Evolutionary conservation across 2,113 vertebrate species (phyloP).

Genomic region (Microtus oregoni): DNA sequence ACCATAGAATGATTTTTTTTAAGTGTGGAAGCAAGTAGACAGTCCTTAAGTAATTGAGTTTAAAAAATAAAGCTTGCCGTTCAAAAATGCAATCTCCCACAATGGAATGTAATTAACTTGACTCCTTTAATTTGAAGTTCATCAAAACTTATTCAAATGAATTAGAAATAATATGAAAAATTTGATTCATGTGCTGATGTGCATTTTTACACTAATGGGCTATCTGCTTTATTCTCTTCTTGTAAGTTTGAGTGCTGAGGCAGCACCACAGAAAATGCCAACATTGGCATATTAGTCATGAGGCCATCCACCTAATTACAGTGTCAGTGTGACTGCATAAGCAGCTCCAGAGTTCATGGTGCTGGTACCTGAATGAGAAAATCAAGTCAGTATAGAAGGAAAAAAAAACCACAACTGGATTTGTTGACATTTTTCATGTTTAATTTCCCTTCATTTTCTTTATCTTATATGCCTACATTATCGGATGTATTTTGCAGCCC

Average conservation of each 20-base stretch:
- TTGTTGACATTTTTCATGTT: neutral
- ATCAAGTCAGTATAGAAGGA: neutral
- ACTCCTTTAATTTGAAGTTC: constrained; percentile 38
- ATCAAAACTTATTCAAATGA: constrained; percentile 60
- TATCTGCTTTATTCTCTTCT: constrained; percentile 65
- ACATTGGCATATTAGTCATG: constrained; percentile 58
- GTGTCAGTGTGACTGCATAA: neutral
- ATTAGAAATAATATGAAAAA: constrained; percentile 68
- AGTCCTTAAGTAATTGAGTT: constrained; percentile 37
- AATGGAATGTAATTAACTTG: constrained; percentile 18
- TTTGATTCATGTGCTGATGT: constrained; percentile 55
- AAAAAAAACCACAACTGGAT: neutral
- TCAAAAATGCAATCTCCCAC: neutral
- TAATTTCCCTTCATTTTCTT: neutral
- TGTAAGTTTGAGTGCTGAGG: constrained; percentile 70
- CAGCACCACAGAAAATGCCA: constrained; percentile 56
- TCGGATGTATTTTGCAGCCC: neutral
- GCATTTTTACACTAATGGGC: constrained; percentile 61
- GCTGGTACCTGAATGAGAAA: neutral
- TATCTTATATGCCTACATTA: neutral
- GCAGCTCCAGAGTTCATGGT: neutral
- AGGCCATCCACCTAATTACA: constrained; percentile 51
- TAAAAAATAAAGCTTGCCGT: neutral
- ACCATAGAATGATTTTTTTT: neutral
- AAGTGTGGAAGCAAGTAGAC: neutral